Evolutionary conservation across 2,113 vertebrate species (phyloP).

Genomic region (Chinchilla lanigera): DNA sequence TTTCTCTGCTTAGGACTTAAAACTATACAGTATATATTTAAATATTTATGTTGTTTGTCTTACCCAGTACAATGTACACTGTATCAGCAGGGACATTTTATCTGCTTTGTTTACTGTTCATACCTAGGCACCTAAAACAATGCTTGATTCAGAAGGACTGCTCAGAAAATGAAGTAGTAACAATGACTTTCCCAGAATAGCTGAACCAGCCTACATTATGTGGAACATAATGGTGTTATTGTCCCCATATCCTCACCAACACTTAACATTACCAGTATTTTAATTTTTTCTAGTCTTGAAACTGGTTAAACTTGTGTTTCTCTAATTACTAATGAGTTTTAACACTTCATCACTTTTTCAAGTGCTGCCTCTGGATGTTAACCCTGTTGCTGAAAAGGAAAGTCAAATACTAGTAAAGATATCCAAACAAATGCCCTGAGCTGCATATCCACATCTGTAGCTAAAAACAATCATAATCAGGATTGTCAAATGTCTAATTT

Average conservation of each 20-base stretch:
- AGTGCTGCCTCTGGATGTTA: background rate
- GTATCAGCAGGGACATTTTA: background rate
- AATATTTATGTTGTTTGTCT: background rate
- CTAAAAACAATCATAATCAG: background rate
- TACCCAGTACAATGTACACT: background rate
- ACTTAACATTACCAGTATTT: background rate
- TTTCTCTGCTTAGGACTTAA: background rate
- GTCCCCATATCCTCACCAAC: background rate
- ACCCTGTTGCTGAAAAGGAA: background rate
- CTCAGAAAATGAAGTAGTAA: background rate
- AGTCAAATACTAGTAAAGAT: background rate
- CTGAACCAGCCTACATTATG: background rate
- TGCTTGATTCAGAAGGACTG: background rate
- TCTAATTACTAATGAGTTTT: slow-evolving; percentile 7
- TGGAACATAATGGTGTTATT: background rate
- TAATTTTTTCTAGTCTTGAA: slow-evolving; percentile 5
- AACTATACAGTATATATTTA: background rate
- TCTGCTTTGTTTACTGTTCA: background rate
- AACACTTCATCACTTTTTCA: background rate
- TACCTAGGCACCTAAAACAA: slow-evolving; percentile 5
- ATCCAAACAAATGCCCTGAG: background rate
- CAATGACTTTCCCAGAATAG: slow-evolving; percentile 6
- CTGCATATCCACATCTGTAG: background rate
- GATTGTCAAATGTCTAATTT: background rate
- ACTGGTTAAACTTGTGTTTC: background rate